These are phyloP conservation scores for Melanotaenia boesemani DNA, from an alignment of 2,797 vertebrate genomes.

Conservation along the genomic window DNA sequence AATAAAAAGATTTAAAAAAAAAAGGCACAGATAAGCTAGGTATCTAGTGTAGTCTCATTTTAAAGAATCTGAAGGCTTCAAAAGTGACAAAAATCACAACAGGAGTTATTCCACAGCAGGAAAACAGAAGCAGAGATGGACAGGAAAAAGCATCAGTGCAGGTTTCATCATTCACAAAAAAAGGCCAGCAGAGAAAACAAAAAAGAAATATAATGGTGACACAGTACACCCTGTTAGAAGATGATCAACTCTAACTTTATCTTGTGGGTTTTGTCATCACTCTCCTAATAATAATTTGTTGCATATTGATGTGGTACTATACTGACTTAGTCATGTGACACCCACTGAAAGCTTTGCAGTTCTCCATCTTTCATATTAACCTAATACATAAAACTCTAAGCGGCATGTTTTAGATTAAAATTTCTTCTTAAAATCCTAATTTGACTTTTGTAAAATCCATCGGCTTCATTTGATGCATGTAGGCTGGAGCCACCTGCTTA, in stretches of 20 bases:
- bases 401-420: background rate
- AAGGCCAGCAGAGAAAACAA: background rate
- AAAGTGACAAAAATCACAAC: slow-evolving; percentile 19
- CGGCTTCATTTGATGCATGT: slow-evolving; percentile 2
- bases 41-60: background rate
- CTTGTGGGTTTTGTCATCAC: background rate
- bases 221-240: background rate
- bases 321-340: background rate
- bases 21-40: background rate
- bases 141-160: slow-evolving; percentile 7
- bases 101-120: slow-evolving; percentile 4
- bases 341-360: background rate
- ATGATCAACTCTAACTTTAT: background rate
- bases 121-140: slow-evolving; percentile 24
- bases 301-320: background rate
- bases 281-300: background rate
- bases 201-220: background rate
- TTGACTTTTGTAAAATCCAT: slow-evolving; percentile 25
- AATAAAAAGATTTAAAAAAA: slow-evolving; percentile 6
- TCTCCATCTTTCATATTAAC: background rate
- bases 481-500: slow-evolving; percentile 22
- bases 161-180: background rate
- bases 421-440: background rate
- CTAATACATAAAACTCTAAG: background rate
- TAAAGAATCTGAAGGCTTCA: slow-evolving; percentile 14